Evolutionary conservation across 2,113 vertebrate genomes (phyloP).

Genomic region (Thamnaconus septentrionalis): DNA sequence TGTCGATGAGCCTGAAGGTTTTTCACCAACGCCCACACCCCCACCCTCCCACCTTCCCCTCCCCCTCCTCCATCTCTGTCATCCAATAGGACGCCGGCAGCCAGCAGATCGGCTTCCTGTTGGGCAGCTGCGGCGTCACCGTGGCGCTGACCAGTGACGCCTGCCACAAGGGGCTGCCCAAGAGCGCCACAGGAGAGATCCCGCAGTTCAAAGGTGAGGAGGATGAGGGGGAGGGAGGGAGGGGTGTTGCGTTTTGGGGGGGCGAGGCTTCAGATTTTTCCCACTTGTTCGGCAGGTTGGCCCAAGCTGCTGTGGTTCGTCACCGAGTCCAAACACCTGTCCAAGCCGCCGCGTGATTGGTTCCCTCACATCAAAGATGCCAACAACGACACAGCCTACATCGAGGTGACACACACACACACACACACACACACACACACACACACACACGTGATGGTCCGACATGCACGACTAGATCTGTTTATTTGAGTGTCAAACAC

Average conservation of each 20-base stretch:
- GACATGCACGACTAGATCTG: no score
- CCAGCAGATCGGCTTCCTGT: conserved; percentile 97
- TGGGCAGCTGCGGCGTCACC: conserved; percentile 97
- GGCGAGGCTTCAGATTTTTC: neutral
- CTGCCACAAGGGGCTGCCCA: conserved; percentile 97
- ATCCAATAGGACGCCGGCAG: conserved; percentile 90
- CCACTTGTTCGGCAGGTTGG: conserved; percentile 80
- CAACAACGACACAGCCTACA: conserved; percentile 97
- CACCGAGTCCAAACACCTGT: conserved; percentile 96
- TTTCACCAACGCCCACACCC: neutral
- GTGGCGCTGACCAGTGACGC: conserved; percentile 98
- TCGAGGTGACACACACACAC: conserved; percentile 80
- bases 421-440: neutral
- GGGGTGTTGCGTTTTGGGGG: neutral
- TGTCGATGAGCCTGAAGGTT: neutral
- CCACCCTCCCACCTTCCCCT: neutral
- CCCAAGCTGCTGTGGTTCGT: conserved; percentile 98
- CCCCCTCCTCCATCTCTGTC: neutral
- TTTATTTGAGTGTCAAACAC: no score
- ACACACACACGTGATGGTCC: neutral
- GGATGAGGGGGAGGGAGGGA: neutral
- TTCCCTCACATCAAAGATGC: conserved; percentile 99
- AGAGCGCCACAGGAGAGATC: conserved; percentile 96
- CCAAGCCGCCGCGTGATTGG: conserved; percentile 96
- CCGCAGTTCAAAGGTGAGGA: conserved; percentile 92